Evolutionary conservation across 1,140 invertebrate species (phyloP).

Genomic region (Brachionus koreanus): DNA sequence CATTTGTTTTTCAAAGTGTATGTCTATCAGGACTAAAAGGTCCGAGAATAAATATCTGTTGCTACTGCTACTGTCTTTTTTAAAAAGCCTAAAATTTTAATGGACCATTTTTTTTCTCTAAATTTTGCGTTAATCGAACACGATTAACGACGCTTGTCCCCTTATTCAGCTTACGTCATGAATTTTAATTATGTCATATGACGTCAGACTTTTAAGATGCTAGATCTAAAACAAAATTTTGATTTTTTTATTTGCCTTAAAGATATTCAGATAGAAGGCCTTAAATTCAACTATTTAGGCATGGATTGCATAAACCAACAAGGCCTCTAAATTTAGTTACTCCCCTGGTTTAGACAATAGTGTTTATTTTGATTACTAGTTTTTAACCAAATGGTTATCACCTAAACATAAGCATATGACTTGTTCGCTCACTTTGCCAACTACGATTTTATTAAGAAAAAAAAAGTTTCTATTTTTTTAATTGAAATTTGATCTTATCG

Average conservation of each 20-base stretch:
- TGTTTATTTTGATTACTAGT: not conserved
- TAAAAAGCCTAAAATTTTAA: not conserved
- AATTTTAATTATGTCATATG: not conserved
- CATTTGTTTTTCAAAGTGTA: not conserved
- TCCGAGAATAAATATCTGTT: not conserved
- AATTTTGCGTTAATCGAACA: not conserved
- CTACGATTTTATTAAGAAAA: not conserved
- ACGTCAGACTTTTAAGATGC: not conserved
- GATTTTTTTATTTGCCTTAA: no score
- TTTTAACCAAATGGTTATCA: not conserved
- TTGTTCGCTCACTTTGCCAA: not conserved
- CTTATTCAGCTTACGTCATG: not conserved
- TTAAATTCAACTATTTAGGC: no score
- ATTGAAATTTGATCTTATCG: constrained; percentile 8
- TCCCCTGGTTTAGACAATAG: not conserved
- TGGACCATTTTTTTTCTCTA: not conserved
- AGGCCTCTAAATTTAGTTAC: not conserved
- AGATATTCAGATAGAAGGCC: no score
- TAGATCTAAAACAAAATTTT: no score
- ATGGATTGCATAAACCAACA: no score
- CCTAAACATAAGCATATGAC: not conserved
- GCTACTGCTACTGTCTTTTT: not conserved
- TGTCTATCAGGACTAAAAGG: not conserved
- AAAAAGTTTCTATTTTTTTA: not conserved
- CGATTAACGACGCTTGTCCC: not conserved